These are phyloP conservation scores for Megathymus violae DNA, from an alignment of 1,140 invertebrate species.

Conservation along the genomic window DNA sequence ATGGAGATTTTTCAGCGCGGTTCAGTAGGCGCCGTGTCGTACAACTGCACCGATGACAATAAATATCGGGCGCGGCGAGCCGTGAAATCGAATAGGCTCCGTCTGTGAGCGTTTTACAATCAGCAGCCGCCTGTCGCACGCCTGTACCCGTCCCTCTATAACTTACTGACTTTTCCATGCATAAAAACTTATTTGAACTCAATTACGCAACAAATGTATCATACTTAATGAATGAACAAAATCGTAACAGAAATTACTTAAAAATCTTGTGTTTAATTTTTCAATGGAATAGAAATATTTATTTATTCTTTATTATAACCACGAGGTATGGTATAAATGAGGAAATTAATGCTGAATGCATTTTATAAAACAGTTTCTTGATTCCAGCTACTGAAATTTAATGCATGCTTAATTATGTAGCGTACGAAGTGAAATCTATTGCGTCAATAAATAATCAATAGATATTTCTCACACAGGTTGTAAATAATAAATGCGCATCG, in stretches of 20 bases:
- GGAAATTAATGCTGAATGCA: no score
- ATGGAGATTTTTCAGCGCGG: constrained; percentile 79
- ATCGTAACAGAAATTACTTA: neutral
- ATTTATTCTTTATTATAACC: no score
- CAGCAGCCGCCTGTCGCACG: constrained; percentile 76
- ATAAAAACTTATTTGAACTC: constrained; percentile 65
- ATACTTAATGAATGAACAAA: neutral
- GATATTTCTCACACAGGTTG: constrained; percentile 18
- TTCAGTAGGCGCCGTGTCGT: constrained; percentile 80
- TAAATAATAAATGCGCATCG: constrained; percentile 66
- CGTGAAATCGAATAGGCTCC: constrained; percentile 83
- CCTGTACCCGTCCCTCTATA: constrained; percentile 60
- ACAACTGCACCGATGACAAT: constrained; percentile 82
- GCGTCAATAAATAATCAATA: neutral
- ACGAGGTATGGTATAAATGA: no score
- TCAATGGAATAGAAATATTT: no score
- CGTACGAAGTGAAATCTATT: neutral
- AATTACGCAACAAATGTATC: constrained; percentile 39
- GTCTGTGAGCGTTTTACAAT: constrained; percentile 82
- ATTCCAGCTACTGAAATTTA: neutral
- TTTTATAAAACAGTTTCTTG: no score
- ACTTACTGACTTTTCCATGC: constrained; percentile 69
- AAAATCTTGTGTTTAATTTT: neutral
- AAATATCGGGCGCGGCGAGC: constrained; percentile 80
- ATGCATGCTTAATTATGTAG: neutral